Percentiles rank a stretch among this genome's conserved stretches.
phyloP scores from a whole-genome alignment of 2,797 vertebrate species.

The Gallinago nigripennis region DNA sequence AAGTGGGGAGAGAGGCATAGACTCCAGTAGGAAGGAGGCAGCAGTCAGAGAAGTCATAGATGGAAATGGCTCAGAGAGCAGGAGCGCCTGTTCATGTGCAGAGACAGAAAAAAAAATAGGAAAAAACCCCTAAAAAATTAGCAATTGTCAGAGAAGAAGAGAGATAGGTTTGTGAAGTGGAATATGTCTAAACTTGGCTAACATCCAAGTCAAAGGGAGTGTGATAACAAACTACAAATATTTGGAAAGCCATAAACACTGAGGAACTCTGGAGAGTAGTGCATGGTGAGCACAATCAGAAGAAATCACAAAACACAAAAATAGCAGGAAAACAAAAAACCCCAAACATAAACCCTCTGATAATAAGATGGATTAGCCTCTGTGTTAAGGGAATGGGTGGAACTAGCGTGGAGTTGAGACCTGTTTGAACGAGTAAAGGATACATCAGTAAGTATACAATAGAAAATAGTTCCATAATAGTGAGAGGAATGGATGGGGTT shows the following conservation, averaged over 20 bases:
- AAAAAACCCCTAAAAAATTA: accelerated
- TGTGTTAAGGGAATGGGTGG: not conserved
- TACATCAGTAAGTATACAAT: not conserved
- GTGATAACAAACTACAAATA: constrained; percentile 2
- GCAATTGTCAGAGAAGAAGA: not conserved
- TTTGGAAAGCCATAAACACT: constrained; percentile 13
- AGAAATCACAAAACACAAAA: not conserved
- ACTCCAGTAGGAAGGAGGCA: not conserved
- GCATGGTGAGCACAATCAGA: not conserved
- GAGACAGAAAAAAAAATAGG: accelerated
- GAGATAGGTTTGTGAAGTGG: constrained; percentile 3
- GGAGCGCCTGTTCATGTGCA: not conserved
- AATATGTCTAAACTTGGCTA: constrained; percentile 17
- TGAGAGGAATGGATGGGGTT: not conserved
- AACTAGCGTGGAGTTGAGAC: not conserved
- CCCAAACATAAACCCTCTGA: not conserved
- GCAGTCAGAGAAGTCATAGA: not conserved
- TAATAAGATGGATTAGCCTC: not conserved
- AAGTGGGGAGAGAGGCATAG: not conserved
- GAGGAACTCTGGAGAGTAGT: not conserved
- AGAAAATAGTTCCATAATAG: not conserved
- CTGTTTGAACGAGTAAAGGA: not conserved
- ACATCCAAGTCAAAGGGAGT: not conserved
- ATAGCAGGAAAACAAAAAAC: not conserved
- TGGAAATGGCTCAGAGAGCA: not conserved